Base-by-base conservation (phyloP, 2,888 invertebrate genomes). In the Melanchra persicariae region DNA sequence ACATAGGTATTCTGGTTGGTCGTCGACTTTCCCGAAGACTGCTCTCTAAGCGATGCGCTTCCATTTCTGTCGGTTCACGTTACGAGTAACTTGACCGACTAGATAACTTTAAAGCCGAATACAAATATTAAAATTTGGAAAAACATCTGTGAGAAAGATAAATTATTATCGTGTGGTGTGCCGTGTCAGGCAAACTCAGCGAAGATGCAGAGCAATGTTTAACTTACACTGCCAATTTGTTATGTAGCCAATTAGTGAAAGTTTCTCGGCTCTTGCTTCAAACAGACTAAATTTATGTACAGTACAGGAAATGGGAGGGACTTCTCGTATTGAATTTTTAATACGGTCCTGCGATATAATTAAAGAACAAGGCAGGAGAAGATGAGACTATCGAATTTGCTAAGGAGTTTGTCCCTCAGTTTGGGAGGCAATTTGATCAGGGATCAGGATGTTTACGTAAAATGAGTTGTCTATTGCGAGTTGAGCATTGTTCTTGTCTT, bases 181-280 rank as follows among this genome's bases (percentile, higher is more conserved):
- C 70, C 54, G 34, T 70, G 83, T 81, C 74, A 77, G 77, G 71
- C 22, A 45, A 81, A 76, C 66, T 76, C 37, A 52, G 69, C 40
- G 55, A 81, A 80, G 83, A 84, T 81, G 79, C 83, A 81, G 64
- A 81, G 74, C 77, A 73, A 79, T 82, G 82, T 83, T 85, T 84
- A 86, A 86, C 83, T 88, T 86, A 85, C 83, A 66, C 81, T 86
- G 79, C 83, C 84, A 88, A 89, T 89, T 89, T 84, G 84, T 88
- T 86, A 84, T 79, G 83, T 86, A 79, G 85, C 81, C 79, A 89
- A 87, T 89, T 89, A 89, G 84, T 77, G 69, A 82, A 87, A 86
- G 81, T 86, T 85, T 79, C 86, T 71, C 83, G 60, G 77, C 76
- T 74, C 81, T 73, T 77, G 77, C 74, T 84, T 82, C 52, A 73